Base-by-base conservation (phyloP, 2,888 invertebrate species). In the Rhamphomyia laevipes region DNA sequence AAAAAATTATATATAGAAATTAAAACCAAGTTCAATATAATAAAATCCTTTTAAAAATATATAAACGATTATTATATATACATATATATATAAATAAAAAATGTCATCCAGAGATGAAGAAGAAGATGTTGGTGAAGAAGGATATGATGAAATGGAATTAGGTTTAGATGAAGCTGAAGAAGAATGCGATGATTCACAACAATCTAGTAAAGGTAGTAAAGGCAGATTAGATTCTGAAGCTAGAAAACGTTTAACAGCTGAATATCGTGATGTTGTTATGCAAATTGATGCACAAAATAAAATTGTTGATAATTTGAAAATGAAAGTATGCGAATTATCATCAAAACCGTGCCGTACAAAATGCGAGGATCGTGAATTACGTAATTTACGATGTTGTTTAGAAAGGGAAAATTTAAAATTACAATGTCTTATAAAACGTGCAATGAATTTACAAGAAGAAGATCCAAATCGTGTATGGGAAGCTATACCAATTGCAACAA, bases 351-450 rank as follows among this genome's bases (percentile, higher is more conserved):
- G 64, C 27, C 57, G 63, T 37, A 61, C 63, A 0, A 61, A 56
- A 5, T 60, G 61, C 18, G 68, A 68, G 43, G 43, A 62, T 18
- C 54, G 58, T 3, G 63, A 68, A 35, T 62, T 68, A 17, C 61
- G 62, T 30, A 58, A 58, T 9, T 37, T 67, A 18, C 57, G 63
- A 16, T 58, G 59, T n/a, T 65, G 62, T 48, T 62, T 66, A 60
- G 65, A 67, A 49, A 61, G 60, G 42, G 69, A 69, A 54, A 63
- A 64, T 46, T 53, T 62, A 1, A 69, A 68, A 51, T 51, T 68
- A 5, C 61, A 59, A 15, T 60, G 59, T 16, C 60, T 68, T 52
- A 59, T 66, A 51, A 59, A 57, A 11, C 58, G 57, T 11, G 66
- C 66, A 0, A 59, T 66, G 11, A 47, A 58, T 38, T 56, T 69